phyloP scores from a whole-genome alignment of 1,140 invertebrate species.

The Anagrus nilaparvatae region DNA sequence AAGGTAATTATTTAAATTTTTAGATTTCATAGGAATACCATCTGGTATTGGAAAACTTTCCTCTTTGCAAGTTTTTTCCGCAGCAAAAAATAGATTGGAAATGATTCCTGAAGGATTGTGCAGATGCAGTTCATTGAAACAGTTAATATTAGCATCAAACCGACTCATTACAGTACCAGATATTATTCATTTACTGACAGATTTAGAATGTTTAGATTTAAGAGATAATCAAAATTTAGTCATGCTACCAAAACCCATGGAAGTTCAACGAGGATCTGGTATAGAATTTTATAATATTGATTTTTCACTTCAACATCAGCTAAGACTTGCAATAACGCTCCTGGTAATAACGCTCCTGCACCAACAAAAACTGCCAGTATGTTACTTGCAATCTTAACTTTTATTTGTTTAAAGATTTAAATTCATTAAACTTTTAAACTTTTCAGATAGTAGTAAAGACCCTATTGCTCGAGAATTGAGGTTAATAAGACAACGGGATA shows the following conservation, averaged over 20 bases:
- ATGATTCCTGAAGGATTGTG: slow-evolving; percentile 98
- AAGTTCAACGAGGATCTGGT: slow-evolving; percentile 68
- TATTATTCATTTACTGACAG: slow-evolving; percentile 90
- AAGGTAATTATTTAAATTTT: slow-evolving; percentile 46
- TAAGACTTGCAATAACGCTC: slow-evolving; percentile 88
- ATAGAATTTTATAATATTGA: slow-evolving; percentile 98
- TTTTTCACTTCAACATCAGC: slow-evolving; percentile 92
- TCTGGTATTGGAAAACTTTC: slow-evolving; percentile 94
- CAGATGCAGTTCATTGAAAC: slow-evolving; percentile 92
- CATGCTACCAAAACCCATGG: slow-evolving; percentile 93
- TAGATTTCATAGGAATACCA: slow-evolving; percentile 97
- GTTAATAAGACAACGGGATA: slow-evolving; percentile 61
- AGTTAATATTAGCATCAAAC: slow-evolving; percentile 88
- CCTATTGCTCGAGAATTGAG: slow-evolving; percentile 89
- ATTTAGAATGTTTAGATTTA: slow-evolving; percentile 81
- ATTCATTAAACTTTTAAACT: slow-evolving; percentile 10
- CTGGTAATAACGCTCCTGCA: slow-evolving; percentile 71
- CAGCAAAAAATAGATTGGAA: slow-evolving; percentile 92
- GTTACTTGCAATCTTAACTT: no score
- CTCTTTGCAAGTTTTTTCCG: slow-evolving; percentile 89
- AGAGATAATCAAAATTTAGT: slow-evolving; percentile 91
- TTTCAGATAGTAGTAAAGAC: slow-evolving; percentile 60
- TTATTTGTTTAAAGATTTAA: background rate
- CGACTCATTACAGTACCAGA: slow-evolving; percentile 93
- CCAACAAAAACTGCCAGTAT: slow-evolving; percentile 56